Conservation (phyloP, 2,888 invertebrate genomes). For the Phytoseiulus persimilis region DNA sequence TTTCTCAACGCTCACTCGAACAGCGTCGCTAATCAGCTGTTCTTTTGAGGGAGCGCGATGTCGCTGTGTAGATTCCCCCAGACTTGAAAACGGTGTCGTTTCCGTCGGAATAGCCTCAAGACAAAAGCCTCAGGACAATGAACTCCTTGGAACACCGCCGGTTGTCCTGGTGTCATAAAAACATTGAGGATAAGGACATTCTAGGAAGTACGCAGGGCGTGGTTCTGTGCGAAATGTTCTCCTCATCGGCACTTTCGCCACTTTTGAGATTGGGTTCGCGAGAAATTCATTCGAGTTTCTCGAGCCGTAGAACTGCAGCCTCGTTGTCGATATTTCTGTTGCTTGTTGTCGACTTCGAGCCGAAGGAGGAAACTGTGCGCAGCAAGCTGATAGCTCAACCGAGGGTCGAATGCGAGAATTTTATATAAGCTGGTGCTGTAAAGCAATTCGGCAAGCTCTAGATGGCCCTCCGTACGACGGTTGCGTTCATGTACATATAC, state of each 20-base stretch:
- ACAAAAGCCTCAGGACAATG: constrained; percentile 5
- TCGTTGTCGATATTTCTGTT: too few relatives aligned
- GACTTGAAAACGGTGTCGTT: background rate
- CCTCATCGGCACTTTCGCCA: background rate
- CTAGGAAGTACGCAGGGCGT: constrained; percentile 9
- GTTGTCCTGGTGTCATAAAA: constrained; percentile 25
- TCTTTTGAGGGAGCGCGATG: background rate
- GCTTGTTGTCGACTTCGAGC: too few relatives aligned
- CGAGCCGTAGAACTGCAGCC: too few relatives aligned
- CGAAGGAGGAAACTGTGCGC: too few relatives aligned
- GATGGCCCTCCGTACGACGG: background rate
- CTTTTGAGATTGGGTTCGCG: too few relatives aligned
- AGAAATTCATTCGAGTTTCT: too few relatives aligned
- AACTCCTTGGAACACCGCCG: background rate
- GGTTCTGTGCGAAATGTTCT: background rate
- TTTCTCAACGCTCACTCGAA: background rate
- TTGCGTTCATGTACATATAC: background rate
- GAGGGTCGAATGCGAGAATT: background rate
- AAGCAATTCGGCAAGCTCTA: background rate
- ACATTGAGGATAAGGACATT: constrained; percentile 28
- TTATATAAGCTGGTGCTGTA: background rate
- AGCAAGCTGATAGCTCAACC: background rate
- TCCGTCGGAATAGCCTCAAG: background rate
- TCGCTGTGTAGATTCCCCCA: background rate
- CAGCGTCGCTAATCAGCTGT: background rate